phyloP scores from a whole-genome alignment of 2,888 invertebrate species.

The Drosophila lutescens region DNA sequence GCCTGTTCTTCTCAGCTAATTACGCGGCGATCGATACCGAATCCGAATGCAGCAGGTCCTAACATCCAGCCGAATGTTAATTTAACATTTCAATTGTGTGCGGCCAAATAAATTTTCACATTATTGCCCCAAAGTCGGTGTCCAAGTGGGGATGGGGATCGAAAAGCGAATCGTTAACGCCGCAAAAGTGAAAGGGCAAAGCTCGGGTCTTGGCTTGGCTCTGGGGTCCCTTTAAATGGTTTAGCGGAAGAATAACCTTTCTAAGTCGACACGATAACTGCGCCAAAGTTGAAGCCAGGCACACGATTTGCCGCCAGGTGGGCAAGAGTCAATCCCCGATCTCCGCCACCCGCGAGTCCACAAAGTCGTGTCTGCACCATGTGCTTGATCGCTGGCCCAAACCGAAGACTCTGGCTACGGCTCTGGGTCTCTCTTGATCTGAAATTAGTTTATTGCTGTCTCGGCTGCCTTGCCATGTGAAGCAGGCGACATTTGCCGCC shows the following conservation, averaged over 20 bases:
- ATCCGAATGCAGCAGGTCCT: constrained; percentile 48
- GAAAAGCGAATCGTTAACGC: constrained; percentile 23
- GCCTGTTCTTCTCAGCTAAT: constrained; percentile 56
- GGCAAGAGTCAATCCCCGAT: constrained; percentile 36
- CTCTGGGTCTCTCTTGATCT: constrained; percentile 56
- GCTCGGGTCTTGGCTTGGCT: constrained; percentile 8
- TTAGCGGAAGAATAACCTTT: constrained; percentile 80
- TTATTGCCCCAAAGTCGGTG: constrained; percentile 59
- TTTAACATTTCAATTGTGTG: constrained; percentile 77
- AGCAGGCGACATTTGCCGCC: constrained; percentile 81
- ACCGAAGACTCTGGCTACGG: constrained; percentile 10
- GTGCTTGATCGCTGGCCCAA: constrained; percentile 63
- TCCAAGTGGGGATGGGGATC: constrained; percentile 26
- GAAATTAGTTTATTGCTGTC: constrained; percentile 79
- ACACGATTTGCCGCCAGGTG: constrained; percentile 64
- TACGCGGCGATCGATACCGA: constrained; percentile 39
- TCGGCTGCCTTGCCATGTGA: constrained; percentile 70
- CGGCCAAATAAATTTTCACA: constrained; percentile 63
- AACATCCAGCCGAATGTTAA: constrained; percentile 51
- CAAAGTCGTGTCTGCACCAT: constrained; percentile 50
- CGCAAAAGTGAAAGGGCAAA: constrained; percentile 77
- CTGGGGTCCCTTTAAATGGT: constrained; percentile 72
- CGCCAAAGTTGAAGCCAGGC: constrained; percentile 57
- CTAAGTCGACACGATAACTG: constrained; percentile 60
- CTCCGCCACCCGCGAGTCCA: constrained; percentile 2